These are phyloP conservation scores for Percopsis omiscomaycus DNA, from an alignment of 2,797 vertebrate species.

Conservation along the genomic window DNA sequence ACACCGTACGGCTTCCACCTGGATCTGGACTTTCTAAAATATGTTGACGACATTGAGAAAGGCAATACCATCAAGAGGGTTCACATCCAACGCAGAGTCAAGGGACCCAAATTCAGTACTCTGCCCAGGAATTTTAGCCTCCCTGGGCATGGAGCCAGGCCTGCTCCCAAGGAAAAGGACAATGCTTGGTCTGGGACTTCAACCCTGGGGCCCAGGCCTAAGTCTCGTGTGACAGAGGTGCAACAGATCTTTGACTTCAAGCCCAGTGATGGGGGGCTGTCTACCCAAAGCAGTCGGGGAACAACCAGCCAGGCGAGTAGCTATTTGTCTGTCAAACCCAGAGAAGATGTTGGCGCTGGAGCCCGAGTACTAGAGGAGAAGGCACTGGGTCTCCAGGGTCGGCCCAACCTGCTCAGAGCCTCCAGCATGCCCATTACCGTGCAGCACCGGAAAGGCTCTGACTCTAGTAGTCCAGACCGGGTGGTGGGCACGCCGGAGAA, in stretches of 20 bases:
- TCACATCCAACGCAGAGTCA: constrained; percentile 89
- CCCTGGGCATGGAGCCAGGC: constrained; percentile 80
- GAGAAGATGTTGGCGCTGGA: constrained; percentile 56
- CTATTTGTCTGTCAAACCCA: constrained; percentile 64
- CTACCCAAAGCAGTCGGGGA: constrained; percentile 55
- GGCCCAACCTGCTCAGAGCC: constrained; percentile 89
- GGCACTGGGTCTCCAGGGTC: constrained; percentile 62
- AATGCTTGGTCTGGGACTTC: constrained; percentile 80
- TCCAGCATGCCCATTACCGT: constrained; percentile 92
- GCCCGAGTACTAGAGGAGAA: constrained; percentile 61
- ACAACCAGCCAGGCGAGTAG: constrained; percentile 53
- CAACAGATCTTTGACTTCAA: constrained; percentile 74
- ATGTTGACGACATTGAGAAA: constrained; percentile 98
- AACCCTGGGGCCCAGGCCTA: constrained; percentile 80
- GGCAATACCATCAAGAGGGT: constrained; percentile 95
- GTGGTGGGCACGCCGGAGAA: constrained; percentile 54
- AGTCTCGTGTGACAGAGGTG: constrained; percentile 82
- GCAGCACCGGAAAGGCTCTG: constrained; percentile 76
- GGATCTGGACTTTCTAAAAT: constrained; percentile 97
- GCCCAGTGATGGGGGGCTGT: constrained; percentile 57
- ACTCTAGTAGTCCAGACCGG: constrained; percentile 70
- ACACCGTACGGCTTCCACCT: constrained; percentile 97
- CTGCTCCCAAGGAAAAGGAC: constrained; percentile 76
- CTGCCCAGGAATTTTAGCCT: constrained; percentile 96
- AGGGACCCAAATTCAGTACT: constrained; percentile 94